Conservation (phyloP, 1,140 invertebrate species). For the Leptestheria dahalacensis region DNA sequence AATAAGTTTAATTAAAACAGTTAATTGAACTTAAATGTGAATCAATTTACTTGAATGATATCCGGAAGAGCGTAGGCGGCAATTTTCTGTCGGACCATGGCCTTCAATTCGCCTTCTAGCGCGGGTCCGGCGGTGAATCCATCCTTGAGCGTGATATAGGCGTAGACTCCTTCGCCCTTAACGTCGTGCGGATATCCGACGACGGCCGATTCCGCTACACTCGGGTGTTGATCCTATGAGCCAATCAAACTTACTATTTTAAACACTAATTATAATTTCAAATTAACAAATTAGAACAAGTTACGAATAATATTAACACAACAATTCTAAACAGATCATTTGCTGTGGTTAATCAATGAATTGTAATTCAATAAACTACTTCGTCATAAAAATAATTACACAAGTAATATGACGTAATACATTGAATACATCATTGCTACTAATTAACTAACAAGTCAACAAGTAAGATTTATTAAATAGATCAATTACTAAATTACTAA, state of each 20-base stretch:
- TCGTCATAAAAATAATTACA: too few species aligned
- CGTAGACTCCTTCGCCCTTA: slow-evolving; percentile 93
- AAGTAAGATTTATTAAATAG: neutral
- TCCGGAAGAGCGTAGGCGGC: slow-evolving; percentile 94
- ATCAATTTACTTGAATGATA: slow-evolving; percentile 49
- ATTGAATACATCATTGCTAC: too few species aligned
- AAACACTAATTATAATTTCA: too few species aligned
- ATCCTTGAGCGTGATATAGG: slow-evolving; percentile 80
- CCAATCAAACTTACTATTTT: neutral
- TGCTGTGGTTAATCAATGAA: too few species aligned
- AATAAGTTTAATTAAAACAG: too few species aligned
- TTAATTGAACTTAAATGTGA: too few species aligned
- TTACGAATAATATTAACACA: too few species aligned
- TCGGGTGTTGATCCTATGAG: slow-evolving; percentile 22
- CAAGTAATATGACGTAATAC: too few species aligned
- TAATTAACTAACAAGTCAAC: too few species aligned
- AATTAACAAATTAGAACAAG: too few species aligned
- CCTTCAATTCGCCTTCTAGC: slow-evolving; percentile 57
- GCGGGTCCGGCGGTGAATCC: slow-evolving; percentile 50
- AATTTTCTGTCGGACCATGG: slow-evolving; percentile 75
- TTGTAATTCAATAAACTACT: too few species aligned
- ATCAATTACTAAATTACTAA: neutral
- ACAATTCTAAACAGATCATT: too few species aligned
- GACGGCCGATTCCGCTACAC: slow-evolving; percentile 84
- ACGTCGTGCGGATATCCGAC: slow-evolving; percentile 82